Percentiles rank a stretch among this genome's conserved stretches.
phyloP scores from a whole-genome alignment of 2,797 vertebrate genomes.

The Dicrostonyx torquatus region DNA sequence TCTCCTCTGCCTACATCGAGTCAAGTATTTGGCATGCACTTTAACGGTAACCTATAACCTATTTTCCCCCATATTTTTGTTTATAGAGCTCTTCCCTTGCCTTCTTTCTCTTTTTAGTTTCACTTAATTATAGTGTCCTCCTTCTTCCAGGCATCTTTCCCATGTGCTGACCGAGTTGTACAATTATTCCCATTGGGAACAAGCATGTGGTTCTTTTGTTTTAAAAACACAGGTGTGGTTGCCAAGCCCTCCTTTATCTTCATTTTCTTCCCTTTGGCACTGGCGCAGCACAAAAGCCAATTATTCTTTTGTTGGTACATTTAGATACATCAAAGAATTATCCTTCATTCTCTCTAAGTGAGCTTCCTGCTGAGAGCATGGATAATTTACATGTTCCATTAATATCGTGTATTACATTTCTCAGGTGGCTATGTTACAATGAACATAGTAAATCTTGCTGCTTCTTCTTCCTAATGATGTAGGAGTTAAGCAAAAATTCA shows the following conservation, averaged over 20 bases:
- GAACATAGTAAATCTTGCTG: not conserved
- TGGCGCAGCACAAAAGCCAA: not conserved
- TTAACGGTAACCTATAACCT: not conserved
- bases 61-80: not conserved
- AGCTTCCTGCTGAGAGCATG: not conserved
- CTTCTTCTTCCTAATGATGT: not conserved
- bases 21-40: not conserved
- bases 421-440: not conserved
- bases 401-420: slow-evolving; percentile 26
- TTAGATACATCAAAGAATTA: slow-evolving; percentile 53
- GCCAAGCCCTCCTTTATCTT: slow-evolving; percentile 15
- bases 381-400: slow-evolving; percentile 48
- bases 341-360: slow-evolving; percentile 10
- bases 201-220: not conserved
- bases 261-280: not conserved
- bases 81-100: not conserved
- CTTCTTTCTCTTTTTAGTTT: not conserved
- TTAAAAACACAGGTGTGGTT: slow-evolving; percentile 8
- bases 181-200: slow-evolving; percentile 49
- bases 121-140: slow-evolving; percentile 10
- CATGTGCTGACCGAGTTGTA: slow-evolving; percentile 6
- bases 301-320: not conserved
- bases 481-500: not conserved
- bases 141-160: not conserved
- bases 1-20: not conserved